Conservation (phyloP, 2,797 vertebrate genomes). For the Oreortyx pictus region DNA sequence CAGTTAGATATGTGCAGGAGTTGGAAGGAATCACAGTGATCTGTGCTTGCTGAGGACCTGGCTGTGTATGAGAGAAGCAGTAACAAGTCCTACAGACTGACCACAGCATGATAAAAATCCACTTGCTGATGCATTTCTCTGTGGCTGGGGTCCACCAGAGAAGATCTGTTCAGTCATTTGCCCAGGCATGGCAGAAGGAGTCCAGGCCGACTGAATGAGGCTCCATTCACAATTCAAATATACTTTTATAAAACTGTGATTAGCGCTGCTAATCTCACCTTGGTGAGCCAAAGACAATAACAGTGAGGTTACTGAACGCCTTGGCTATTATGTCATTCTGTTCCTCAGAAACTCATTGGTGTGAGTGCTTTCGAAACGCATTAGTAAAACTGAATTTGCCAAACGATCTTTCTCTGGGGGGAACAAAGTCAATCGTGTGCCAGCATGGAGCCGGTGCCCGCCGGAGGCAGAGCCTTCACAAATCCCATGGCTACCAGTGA, state of each 20-base stretch:
- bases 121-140: background rate
- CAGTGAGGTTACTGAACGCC: background rate
- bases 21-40: background rate
- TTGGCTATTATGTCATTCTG: constrained; percentile 37
- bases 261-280: constrained; percentile 41
- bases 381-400: constrained; percentile 51
- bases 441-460: constrained; percentile 31
- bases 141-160: constrained; percentile 12
- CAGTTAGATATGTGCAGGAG: background rate
- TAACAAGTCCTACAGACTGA: background rate
- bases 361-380: constrained; percentile 55
- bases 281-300: constrained; percentile 47
- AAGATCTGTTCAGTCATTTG: background rate
- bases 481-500: constrained; percentile 14
- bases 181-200: background rate
- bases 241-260: background rate
- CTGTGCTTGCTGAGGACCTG: background rate
- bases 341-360: constrained; percentile 38
- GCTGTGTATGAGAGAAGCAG: background rate
- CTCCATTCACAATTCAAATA: constrained; percentile 31
- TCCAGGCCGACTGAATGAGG: background rate
- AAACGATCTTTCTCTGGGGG: constrained; percentile 58
- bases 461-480: background rate
- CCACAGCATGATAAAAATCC: background rate
- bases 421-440: constrained; percentile 50